Evolutionary conservation across 1,140 invertebrate species (phyloP).

Genomic region (Meteorus sp.): DNA sequence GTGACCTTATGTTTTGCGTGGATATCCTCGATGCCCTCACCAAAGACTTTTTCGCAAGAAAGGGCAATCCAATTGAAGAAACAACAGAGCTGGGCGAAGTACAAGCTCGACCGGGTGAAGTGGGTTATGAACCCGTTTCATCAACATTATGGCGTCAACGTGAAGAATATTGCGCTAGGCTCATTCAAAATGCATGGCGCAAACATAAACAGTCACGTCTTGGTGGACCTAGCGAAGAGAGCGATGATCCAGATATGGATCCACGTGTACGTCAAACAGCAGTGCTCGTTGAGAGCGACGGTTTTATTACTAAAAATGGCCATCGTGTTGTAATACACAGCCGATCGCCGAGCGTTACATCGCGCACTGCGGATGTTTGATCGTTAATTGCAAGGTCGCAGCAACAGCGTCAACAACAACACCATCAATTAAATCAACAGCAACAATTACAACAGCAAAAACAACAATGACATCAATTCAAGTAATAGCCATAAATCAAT

Average conservation of each 20-base stretch:
- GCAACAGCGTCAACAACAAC: background rate
- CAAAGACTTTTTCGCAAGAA: slow-evolving; percentile 95
- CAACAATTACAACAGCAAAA: slow-evolving; percentile 4
- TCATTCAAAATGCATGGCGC: slow-evolving; percentile 93
- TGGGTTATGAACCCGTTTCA: slow-evolving; percentile 89
- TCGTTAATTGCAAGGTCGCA: slow-evolving; percentile 58
- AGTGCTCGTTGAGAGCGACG: slow-evolving; percentile 81
- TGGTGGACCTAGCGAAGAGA: slow-evolving; percentile 57
- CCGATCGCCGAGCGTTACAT: slow-evolving; percentile 79
- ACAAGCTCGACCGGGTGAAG: slow-evolving; percentile 73
- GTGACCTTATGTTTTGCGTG: slow-evolving; percentile 94
- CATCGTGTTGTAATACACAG: slow-evolving; percentile 88
- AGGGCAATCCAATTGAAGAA: slow-evolving; percentile 89
- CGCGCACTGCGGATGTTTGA: slow-evolving; percentile 81
- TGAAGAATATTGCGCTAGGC: slow-evolving; percentile 91
- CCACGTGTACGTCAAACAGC: slow-evolving; percentile 68
- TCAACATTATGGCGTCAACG: slow-evolving; percentile 92
- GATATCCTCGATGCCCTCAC: slow-evolving; percentile 96
- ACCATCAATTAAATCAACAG: slow-evolving; percentile 5
- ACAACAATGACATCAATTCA: slow-evolving; percentile 9
- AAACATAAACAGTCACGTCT: slow-evolving; percentile 75
- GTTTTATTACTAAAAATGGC: slow-evolving; percentile 78
- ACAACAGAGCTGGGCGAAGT: slow-evolving; percentile 82
- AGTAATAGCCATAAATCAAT: too few relatives aligned
- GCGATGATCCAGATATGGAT: slow-evolving; percentile 54